Evolutionary conservation across 2,888 invertebrate species (phyloP), one percentile per base, ranked within the genome.

Genomic region (Chirona hameri): DNA sequence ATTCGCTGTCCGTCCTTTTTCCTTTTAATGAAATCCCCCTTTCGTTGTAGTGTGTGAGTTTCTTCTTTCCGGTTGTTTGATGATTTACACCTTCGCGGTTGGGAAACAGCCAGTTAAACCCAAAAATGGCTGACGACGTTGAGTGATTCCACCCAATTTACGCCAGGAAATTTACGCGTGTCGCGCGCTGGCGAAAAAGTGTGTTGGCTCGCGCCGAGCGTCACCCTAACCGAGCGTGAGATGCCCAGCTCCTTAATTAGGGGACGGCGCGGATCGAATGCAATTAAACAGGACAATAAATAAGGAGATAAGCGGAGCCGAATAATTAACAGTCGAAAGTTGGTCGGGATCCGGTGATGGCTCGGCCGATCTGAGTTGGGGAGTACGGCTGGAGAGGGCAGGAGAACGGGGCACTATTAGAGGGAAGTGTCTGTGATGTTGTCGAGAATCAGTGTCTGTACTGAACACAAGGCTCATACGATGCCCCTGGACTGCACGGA

Each of bases 261-360:
- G 31, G 27, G 76, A 39, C 10, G 46, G 76, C 39, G 24, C 39
- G 31, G 76, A 76, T 76, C 76, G 76, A 76, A 76, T 46, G 76
- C 76, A 76, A 76, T 76, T 76, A 76, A 39, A 76, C 76, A 76
- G 76, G 76, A 76, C 76, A 76, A 76, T 76, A 76, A 76, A 76
- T 76, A 76, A 76, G 76, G 46, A 76, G 76, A 76, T 76, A 76
- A 76, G 76, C 76, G 24, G 46, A 24, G 76, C 76, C 76, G 76
- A 46, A 76, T 76, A 76, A 76, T 46, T 21, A 76, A 76, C 46
- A 39, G 76, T 24, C 39, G 76, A 76, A 76, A 76, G 76, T 72
- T 76, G 76, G 39, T 76, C 24, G 46, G 72, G 18, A 76, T 46
- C 76, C 39, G 46, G 39, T 46, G 76, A 46, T 46, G 46, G 31